Conservation (phyloP, 2,888 invertebrate species). For the Tetheella fluctuosa region DNA sequence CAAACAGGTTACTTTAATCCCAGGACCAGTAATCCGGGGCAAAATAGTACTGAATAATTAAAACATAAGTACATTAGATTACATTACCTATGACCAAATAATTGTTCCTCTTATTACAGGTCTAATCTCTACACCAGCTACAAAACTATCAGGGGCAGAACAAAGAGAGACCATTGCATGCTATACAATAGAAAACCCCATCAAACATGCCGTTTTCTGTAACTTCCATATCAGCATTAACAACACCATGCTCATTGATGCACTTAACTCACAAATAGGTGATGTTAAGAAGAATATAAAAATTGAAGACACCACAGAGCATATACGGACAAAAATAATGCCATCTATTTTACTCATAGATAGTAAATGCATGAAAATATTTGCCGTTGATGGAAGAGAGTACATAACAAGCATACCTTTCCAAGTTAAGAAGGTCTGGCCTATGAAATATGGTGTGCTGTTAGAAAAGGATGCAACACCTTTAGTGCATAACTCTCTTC, state of each 20-base stretch:
- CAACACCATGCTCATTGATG: slow-evolving; percentile 83
- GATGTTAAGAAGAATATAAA: slow-evolving; percentile 79
- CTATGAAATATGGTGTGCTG: slow-evolving; percentile 92
- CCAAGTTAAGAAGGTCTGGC: slow-evolving; percentile 92
- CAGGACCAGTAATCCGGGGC: no score
- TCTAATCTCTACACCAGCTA: slow-evolving; percentile 77
- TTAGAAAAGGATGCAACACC: slow-evolving; percentile 88
- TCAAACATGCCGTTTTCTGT: slow-evolving; percentile 92
- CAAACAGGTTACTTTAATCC: no score
- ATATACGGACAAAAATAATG: slow-evolving; percentile 80
- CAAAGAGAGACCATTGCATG: slow-evolving; percentile 86
- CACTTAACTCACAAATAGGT: slow-evolving; percentile 75
- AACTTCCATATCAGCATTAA: slow-evolving; percentile 80
- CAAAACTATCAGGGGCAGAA: slow-evolving; percentile 78
- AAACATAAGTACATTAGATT: no score
- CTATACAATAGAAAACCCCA: slow-evolving; percentile 92
- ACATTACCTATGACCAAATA: no score
- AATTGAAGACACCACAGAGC: slow-evolving; percentile 78
- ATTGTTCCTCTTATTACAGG: slow-evolving; percentile 58
- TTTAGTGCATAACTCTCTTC: slow-evolving; percentile 57
- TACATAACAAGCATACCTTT: slow-evolving; percentile 92
- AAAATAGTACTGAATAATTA: no score
- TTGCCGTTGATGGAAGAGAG: slow-evolving; percentile 91
- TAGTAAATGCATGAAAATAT: slow-evolving; percentile 89
- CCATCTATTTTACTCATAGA: slow-evolving; percentile 90